Conservation (phyloP, 2,113 vertebrate species). For the Erythrolamprus reginae region DNA sequence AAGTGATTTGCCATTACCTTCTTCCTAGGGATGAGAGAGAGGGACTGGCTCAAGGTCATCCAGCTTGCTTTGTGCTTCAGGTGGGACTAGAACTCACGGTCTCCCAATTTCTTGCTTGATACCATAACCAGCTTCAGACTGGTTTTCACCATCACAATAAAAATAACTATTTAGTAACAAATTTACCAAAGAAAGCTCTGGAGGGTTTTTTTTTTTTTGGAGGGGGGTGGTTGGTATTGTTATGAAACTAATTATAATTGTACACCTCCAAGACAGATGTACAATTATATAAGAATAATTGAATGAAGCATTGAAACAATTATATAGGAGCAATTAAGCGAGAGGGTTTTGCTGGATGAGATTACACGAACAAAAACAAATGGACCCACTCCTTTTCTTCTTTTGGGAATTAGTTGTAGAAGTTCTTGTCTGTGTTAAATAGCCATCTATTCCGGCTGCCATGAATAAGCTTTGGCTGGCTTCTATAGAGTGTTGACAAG, state of each 20-base stretch:
- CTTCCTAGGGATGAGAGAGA: background rate
- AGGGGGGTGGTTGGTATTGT: too few species aligned
- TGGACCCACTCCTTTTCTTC: background rate
- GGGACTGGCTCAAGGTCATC: background rate
- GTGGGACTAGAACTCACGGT: background rate
- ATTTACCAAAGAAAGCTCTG: background rate
- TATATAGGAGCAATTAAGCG: conserved; percentile 8
- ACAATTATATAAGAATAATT: too few species aligned
- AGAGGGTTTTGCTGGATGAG: background rate
- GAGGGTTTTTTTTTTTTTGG: background rate
- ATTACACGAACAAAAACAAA: background rate
- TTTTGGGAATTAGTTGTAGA: conserved; percentile 12
- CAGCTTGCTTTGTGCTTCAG: background rate
- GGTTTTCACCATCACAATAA: background rate
- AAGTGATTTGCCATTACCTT: background rate
- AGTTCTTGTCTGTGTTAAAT: conserved; percentile 61
- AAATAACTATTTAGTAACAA: background rate
- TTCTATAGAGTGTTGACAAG: conserved; percentile 63
- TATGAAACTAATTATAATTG: background rate
- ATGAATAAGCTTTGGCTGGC: conserved; percentile 66
- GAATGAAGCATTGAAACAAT: background rate
- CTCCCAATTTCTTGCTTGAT: background rate
- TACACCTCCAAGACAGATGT: background rate
- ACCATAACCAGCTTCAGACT: background rate
- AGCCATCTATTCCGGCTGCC: conserved; percentile 53